Conservation (phyloP, 2,113 vertebrate genomes). For the Syngnathus floridae region DNA sequence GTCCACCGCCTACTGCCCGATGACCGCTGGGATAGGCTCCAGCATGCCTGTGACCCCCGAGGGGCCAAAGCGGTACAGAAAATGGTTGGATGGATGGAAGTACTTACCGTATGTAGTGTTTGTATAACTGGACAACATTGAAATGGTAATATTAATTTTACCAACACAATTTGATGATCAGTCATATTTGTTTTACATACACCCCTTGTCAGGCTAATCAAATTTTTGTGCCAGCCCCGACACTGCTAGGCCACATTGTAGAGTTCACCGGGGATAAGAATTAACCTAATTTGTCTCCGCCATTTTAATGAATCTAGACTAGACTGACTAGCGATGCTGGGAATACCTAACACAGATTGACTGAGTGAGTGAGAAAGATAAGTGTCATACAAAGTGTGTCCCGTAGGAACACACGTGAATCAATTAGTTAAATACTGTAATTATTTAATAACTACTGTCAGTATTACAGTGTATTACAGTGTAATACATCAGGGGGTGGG, state of each 20-base stretch:
- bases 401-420: neutral
- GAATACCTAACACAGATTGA: slow-evolving; percentile 23
- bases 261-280: slow-evolving; percentile 44
- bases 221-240: neutral
- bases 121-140: neutral
- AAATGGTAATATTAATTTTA: neutral
- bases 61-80: too few relatives aligned
- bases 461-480: too few relatives aligned
- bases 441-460: too few relatives aligned
- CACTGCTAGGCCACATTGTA: slow-evolving; percentile 28
- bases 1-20: too few relatives aligned
- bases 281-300: slow-evolving; percentile 43
- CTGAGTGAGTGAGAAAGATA: neutral
- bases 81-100: too few relatives aligned
- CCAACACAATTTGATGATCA: neutral
- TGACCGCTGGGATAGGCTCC: too few relatives aligned
- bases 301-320: slow-evolving; percentile 25
- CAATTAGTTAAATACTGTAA: neutral
- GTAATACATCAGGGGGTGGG: too few relatives aligned
- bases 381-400: neutral
- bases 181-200: neutral
- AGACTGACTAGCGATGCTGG: slow-evolving; percentile 13
- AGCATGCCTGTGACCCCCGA: too few relatives aligned
- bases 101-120: too few relatives aligned
- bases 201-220: neutral